Base-by-base conservation (phyloP, 2,797 vertebrate species). In the Myripristis murdjan region DNA sequence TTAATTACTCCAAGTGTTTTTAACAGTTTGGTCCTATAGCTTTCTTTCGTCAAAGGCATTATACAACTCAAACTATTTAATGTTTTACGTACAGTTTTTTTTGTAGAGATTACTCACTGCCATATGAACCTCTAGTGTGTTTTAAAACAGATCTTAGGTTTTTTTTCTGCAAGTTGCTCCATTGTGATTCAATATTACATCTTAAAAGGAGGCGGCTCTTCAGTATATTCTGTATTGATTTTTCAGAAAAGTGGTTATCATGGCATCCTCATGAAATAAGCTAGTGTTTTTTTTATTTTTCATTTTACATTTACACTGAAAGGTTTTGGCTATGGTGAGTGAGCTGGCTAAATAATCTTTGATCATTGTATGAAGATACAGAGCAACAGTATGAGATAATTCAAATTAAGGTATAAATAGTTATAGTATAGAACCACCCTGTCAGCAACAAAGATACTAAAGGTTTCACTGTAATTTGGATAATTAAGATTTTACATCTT, bases 131-230 rank as follows among this genome's bases (percentile, higher is more conserved):
- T 41, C 18, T 41, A 10, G 8, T 60, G 11, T 73, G 54, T 69
- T 1, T 37, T 6, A 44, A 71, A 62, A 15, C 53, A 9, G 16
- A 28, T n/a, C 7, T 51, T 41, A 41, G 1, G 3, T 14, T 14
- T 18, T 60, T 77, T 75, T 62, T 2, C 3, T 57, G 41, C 46
- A 2, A 18, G 1, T 37, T 56, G 58, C 33, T 59, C 28, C 1
- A 35, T 22, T 68, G 26, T 60, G 15, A 26, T 74, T 68, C 23
- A 51, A 64, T 76, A 28, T 46, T 49, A 55, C 55, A 22, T 74
- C 41, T 24, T 26, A 77, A 76, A 20, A 58, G 49, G 10, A 1
- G 11, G 8, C 33, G 15, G 14, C 15, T 64, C 6, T 26, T 23
- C 28, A 35, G 5, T 26, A 28, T n/a, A n/a, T n/a, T n/a, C n/a